Evolutionary conservation across 2,888 invertebrate species (phyloP).

Genomic region (Strigamia crassipes): DNA sequence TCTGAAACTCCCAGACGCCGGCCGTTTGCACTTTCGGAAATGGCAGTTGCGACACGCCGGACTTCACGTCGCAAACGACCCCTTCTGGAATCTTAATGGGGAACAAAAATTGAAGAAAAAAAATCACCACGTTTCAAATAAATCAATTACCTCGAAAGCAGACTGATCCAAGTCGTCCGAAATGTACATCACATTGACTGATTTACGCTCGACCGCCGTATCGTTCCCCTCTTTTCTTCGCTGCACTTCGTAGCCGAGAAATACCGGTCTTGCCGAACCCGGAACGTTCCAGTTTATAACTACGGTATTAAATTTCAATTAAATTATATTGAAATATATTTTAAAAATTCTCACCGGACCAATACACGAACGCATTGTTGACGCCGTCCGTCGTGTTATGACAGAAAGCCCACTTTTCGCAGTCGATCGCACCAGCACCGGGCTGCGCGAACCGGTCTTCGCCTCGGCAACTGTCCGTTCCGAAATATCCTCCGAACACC

Average conservation of each 20-base stretch:
- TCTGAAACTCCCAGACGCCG: not conserved
- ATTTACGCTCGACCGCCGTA: not conserved
- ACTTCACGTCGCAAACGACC: not conserved
- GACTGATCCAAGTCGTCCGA: not conserved
- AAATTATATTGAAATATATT: no score
- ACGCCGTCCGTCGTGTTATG: not conserved
- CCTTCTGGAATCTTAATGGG: not conserved
- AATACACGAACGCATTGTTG: not conserved
- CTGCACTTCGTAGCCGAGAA: not conserved
- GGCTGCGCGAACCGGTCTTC: not conserved
- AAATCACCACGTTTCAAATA: no score
- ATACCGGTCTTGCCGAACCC: not conserved
- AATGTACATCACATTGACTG: not conserved
- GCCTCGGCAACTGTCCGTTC: not conserved
- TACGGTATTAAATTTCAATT: not conserved
- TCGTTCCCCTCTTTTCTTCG: not conserved
- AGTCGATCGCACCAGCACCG: not conserved
- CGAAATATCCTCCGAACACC: not conserved
- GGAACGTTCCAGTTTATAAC: not conserved
- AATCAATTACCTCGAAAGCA: not conserved
- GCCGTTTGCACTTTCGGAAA: not conserved
- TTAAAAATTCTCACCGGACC: not conserved
- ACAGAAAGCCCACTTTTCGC: not conserved
- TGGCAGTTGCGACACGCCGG: not conserved
- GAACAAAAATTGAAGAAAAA: no score